Conservation (phyloP, 2,888 invertebrate species). For the Lasioglossum calceatum region DNA sequence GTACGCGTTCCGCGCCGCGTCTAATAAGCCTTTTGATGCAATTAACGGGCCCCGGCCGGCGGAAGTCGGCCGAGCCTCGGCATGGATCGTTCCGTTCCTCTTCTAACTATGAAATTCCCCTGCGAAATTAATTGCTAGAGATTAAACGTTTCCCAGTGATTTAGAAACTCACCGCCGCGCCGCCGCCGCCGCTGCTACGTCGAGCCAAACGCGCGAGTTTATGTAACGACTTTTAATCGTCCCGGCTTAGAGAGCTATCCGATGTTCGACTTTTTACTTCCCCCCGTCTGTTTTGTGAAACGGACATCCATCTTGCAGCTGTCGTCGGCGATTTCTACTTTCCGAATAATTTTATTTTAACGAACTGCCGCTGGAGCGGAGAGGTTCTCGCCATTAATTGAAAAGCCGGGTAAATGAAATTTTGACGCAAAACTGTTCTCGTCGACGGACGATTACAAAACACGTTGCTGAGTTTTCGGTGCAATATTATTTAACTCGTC, state of each 20-base stretch:
- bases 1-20: conserved; percentile 26
- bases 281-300: background rate
- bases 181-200: too few relatives aligned
- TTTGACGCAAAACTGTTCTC: too few relatives aligned
- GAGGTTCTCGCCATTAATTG: background rate
- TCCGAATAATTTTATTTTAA: background rate
- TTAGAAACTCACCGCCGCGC: background rate
- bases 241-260: background rate
- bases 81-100: conserved; percentile 9
- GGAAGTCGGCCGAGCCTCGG: conserved; percentile 33
- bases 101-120: conserved; percentile 2
- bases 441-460: too few relatives aligned
- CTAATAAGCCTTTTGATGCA: conserved; percentile 49
- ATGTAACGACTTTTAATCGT: conserved; percentile 19
- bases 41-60: conserved; percentile 44
- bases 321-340: background rate
- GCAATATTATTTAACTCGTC: too few relatives aligned
- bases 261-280: conserved; percentile 16
- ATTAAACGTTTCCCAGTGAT: conserved; percentile 14
- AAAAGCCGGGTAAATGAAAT: background rate
- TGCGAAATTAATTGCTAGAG: conserved; percentile 22
- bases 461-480: too few relatives aligned
- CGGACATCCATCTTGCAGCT: background rate
- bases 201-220: background rate
- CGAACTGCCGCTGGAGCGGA: background rate